Evolutionary conservation across 2,113 vertebrate species (phyloP), one percentile per base, ranked within the genome.

Genomic region (Pipa parva): DNA sequence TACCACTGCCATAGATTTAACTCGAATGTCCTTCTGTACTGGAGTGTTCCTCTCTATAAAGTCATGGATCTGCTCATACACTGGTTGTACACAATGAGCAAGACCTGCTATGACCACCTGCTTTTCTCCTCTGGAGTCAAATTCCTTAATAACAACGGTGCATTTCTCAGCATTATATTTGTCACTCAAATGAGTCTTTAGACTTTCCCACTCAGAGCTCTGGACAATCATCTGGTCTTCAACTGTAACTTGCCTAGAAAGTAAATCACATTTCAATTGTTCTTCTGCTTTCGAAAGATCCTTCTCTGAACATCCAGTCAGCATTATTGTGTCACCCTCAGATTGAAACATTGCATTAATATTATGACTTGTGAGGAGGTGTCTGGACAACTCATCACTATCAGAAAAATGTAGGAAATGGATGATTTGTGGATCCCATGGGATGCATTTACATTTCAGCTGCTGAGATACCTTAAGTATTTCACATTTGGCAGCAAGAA

Each of bases 71-170:
- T 74, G 18, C 13, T 11, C 4, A 36, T 76, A 57, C 45, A 80
- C 75, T 10, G 74, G 64, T 5, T 10, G n/a, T 2, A 92, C 88
- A 0, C 18, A 6, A 1, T 66, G 71, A 59, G 71, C 77, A 61
- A 76, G 78, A 13, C 95, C 95, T 51, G 78, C 73, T 46, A 95
- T 75, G 1, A 84, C 59, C 0, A 95, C 79, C 69, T 83, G 42
- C 1, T 63, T 72, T 11, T 77, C 37, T 26, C 52, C 63, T 27
- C 36, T 76, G 20, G 20, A 24, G 26, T 12, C 9, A 2, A 74
- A n/a, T 8, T 63, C 63, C 68, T 26, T 37, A 58, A 90, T 81
- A 45, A 50, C 12, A 17, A 87, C 54, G 2, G 59, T 79, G 52
- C 50, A 62, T 37, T 49, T 71, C 1, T 72, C 61, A 9, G 76